Evolutionary conservation across 1,140 invertebrate genomes (phyloP).

Genomic region (Sminthurides bifidus): DNA sequence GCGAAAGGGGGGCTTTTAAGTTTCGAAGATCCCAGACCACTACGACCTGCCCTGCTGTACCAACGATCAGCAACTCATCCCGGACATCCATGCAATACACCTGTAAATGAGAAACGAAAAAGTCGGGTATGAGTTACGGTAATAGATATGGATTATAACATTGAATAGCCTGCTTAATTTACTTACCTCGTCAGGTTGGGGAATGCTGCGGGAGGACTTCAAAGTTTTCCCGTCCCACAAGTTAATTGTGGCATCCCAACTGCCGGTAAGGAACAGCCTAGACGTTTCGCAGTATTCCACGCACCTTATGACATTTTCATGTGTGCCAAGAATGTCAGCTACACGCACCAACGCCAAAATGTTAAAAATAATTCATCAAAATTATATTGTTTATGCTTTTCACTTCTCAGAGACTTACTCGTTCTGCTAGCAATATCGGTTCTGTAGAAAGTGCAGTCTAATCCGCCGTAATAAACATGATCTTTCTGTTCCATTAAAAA

Average conservation of each 20-base stretch:
- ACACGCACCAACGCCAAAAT: not conserved
- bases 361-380: not conserved
- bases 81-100: not conserved
- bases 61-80: slow-evolving; percentile 1
- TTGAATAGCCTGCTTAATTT: no score
- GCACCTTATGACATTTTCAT: not conserved
- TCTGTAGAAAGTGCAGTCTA: not conserved
- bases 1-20: not conserved
- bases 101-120: not conserved
- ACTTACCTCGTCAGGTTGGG: not conserved
- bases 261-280: not conserved
- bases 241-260: slow-evolving; percentile 2
- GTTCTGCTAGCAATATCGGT: not conserved
- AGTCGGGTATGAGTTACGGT: not conserved
- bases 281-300: not conserved
- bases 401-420: not conserved
- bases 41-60: not conserved
- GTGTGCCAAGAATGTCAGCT: not conserved
- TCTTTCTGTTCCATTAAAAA: not conserved
- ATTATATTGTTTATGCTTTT: not conserved
- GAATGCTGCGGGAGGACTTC: not conserved
- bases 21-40: not conserved
- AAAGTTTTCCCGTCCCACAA: not conserved
- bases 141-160: not conserved
- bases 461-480: not conserved